Evolutionary conservation across 2,113 vertebrate genomes (phyloP), one percentile per base, ranked within the genome.

Genomic region (Carlito syrichta): DNA sequence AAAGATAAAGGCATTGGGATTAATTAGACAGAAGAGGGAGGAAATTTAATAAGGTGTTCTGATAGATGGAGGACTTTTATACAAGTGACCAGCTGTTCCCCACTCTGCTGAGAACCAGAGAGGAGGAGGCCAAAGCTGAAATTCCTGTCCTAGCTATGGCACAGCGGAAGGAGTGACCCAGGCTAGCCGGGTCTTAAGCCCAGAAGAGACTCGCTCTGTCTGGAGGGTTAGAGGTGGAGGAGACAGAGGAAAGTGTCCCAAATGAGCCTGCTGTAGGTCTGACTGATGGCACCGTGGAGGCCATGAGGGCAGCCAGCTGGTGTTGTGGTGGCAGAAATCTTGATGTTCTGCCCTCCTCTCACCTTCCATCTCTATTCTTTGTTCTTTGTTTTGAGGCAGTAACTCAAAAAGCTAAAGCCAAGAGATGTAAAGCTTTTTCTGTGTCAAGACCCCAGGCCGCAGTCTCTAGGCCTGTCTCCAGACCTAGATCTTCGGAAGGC

Each of bases 1-100:
- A 83, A 96, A 96, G 95, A 90, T 87, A 79, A 92, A 89, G 82
- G 48, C 90, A 25, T 48, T 62, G 90, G 76, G 63, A 96, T 90
- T 96, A 88, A 94, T 90, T 86, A 87, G 60, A 83, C 69, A 83
- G 35, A 82, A 86, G 69, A 89, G 68, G 30, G 40, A 92, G 69
- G 73, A 0, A 82, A 50, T 82, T 78, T 93, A 30, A 73, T 88
- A 63, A 86, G 30, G 58, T 56, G 27, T 79, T 96, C 86, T 91
- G 79, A 68, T 69, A 50, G 79, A 54, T 25, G 12, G 89, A 82
- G 66, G 63, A 40, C 38, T 30, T 86, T 54, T 82, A 94, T 43
- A 68, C 73, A 84, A 27, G 63, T 87, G 84, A 91, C 77, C 56
- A 45, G 89, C 91, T 76, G 45, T 84, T 69, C 27, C 35, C 35